These are phyloP conservation scores for Trichonephila inaurata DNA, from an alignment of 1,140 invertebrate genomes.

Conservation along the genomic window DNA sequence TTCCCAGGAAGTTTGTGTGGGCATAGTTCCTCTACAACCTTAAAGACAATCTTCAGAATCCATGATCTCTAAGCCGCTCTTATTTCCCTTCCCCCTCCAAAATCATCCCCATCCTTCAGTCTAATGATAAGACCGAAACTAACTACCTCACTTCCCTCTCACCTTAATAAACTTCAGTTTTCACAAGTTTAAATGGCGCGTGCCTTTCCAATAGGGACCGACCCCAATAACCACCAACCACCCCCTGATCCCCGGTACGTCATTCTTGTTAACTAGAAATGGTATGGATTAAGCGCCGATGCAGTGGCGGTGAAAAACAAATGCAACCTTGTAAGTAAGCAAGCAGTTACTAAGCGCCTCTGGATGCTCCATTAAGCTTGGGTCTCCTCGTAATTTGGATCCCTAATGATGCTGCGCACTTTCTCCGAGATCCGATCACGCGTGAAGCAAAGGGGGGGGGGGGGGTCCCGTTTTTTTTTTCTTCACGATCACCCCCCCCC, in stretches of 20 bases:
- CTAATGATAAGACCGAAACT: too few species aligned
- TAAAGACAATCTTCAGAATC: too few species aligned
- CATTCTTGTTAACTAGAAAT: slow-evolving; percentile 31
- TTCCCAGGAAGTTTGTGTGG: too few species aligned
- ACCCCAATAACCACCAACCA: not conserved
- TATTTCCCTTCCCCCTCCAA: too few species aligned
- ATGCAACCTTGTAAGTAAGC: slow-evolving; percentile 55
- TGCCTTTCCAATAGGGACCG: not conserved
- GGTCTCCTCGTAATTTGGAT: slow-evolving; percentile 55
- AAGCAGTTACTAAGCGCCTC: slow-evolving; percentile 62
- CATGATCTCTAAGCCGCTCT: too few species aligned
- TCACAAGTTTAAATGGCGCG: too few species aligned
- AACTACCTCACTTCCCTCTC: too few species aligned
- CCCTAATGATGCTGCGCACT: slow-evolving; percentile 59
- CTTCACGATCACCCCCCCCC: slow-evolving; percentile 44
- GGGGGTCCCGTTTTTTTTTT: slow-evolving; percentile 64
- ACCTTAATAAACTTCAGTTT: too few species aligned
- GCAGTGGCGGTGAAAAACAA: slow-evolving; percentile 52
- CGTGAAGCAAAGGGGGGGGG: slow-evolving; percentile 13
- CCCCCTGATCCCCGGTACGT: not conserved
- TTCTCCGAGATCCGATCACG: slow-evolving; percentile 55
- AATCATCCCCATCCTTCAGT: too few species aligned
- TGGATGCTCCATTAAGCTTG: slow-evolving; percentile 56
- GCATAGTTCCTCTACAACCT: too few species aligned
- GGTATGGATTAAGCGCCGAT: slow-evolving; percentile 3